Base-by-base conservation (phyloP, 1,140 invertebrate genomes). In the Drosophila pruinosa region DNA sequence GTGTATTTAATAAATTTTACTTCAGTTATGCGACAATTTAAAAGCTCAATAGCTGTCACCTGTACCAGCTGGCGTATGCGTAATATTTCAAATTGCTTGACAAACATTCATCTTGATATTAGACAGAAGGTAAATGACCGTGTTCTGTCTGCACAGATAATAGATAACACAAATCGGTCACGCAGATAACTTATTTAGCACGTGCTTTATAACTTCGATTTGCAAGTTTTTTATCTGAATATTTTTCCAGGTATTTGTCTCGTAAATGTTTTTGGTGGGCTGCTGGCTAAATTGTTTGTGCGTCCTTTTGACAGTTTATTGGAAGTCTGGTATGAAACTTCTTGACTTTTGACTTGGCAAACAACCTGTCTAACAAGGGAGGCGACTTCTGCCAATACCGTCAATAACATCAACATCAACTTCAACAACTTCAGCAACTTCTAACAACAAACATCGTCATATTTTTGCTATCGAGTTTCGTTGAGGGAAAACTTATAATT, bases 1-100 rank as follows among this genome's bases (percentile, higher is more conserved):
- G 26, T 45, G 57, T 38, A 38, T 52, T 53, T 8, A 70, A 70
- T 63, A 70, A 70, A 70, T n/a, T 56, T 31, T n/a, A 48, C 17
- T 54, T 47, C 45, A 47, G 39, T 63, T 54, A 31, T 45, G 12
- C 21, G 5, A 43, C 24, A 12, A 34, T 28, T 39, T 8, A 15
- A 2, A 38, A 34, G 6, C n/a, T 17, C n/a, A 31, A 50, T 17
- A 36, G 26, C 50, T 43, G 19, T n/a, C n/a, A 8, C 15, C 14
- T 12, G 38, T 8, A n/a, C 12, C 50, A 64, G 36, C 6, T 4
- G 28, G 7, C 43, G 62, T 47, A 57, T 65, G n/a, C 53, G 53
- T 48, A 36, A 65, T 65, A 12, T 38, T 26, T 19, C 5, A 31
- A 28, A 43, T 12, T 34, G 57, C 38, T 39, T 61, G 26, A 22